phyloP scores from a whole-genome alignment of 2,888 invertebrate species.

The Cryptosula pallasiana region DNA sequence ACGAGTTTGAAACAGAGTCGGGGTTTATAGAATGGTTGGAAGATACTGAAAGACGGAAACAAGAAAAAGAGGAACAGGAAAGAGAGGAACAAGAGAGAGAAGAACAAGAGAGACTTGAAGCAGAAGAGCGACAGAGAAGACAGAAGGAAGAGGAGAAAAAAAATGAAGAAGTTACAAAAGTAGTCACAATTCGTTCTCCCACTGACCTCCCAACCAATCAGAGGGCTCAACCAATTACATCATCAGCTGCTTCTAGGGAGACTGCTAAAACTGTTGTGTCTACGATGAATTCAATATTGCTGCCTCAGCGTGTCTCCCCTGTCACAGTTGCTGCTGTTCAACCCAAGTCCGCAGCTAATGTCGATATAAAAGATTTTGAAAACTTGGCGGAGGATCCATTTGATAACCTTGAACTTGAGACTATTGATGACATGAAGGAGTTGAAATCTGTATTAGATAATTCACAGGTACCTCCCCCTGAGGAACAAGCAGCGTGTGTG shows the following conservation, averaged over 20 bases:
- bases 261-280: neutral
- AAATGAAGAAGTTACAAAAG: neutral
- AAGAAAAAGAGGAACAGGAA: neutral
- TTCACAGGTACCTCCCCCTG: neutral
- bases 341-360: neutral
- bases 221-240: neutral
- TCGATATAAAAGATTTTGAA: conserved; percentile 73
- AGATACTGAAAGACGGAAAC: too few relatives aligned
- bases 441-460: conserved; percentile 58
- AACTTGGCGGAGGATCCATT: conserved; percentile 81
- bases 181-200: too few relatives aligned
- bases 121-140: neutral
- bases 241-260: neutral
- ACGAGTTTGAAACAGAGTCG: neutral
- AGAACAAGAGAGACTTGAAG: neutral
- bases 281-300: neutral
- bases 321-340: neutral
- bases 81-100: neutral
- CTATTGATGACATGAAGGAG: conserved; percentile 85
- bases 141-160: conserved; percentile 9
- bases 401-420: conserved; percentile 85
- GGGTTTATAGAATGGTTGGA: neutral
- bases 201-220: too few relatives aligned
- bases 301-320: conserved; percentile 1
- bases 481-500: neutral